Percentiles rank a stretch among this genome's conserved stretches.
Conservation (phyloP, 1,140 invertebrate genomes). For the Phenacoccus solenopsis region DNA sequence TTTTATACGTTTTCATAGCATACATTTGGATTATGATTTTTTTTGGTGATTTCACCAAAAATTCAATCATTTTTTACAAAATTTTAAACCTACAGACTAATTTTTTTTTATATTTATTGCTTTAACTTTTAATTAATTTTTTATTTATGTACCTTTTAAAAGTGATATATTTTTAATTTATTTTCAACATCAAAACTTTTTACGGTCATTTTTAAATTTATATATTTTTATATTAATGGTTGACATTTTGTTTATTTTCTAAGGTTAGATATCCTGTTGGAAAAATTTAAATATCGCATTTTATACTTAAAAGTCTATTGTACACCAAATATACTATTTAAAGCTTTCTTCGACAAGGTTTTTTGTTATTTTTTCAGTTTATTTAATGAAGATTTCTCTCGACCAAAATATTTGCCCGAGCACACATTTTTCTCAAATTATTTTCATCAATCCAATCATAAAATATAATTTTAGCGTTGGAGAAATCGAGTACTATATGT, state of each 20-base stretch:
- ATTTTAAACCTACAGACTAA: background rate
- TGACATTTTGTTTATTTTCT: background rate
- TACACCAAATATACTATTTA: background rate
- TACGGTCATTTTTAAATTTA: background rate
- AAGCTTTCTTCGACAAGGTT: background rate
- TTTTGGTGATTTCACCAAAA: background rate
- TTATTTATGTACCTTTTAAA: background rate
- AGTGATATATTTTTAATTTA: conserved; percentile 4
- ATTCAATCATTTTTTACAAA: background rate
- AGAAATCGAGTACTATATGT: no score
- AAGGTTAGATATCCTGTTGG: background rate
- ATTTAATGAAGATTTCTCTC: no score
- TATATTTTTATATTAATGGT: background rate
- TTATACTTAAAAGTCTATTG: background rate
- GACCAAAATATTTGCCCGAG: no score
- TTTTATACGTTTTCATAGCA: background rate
- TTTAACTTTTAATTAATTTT: background rate
- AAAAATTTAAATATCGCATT: background rate
- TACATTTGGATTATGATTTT: no score
- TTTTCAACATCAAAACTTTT: conserved; percentile 3
- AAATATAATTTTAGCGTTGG: no score
- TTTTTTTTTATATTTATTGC: background rate
- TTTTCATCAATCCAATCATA: no score
- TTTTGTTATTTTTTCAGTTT: no score
- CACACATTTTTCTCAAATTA: no score